These are phyloP conservation scores for Sphaerodactylus townsendi DNA, from an alignment of 2,113 vertebrate genomes.

Conservation along the genomic window DNA sequence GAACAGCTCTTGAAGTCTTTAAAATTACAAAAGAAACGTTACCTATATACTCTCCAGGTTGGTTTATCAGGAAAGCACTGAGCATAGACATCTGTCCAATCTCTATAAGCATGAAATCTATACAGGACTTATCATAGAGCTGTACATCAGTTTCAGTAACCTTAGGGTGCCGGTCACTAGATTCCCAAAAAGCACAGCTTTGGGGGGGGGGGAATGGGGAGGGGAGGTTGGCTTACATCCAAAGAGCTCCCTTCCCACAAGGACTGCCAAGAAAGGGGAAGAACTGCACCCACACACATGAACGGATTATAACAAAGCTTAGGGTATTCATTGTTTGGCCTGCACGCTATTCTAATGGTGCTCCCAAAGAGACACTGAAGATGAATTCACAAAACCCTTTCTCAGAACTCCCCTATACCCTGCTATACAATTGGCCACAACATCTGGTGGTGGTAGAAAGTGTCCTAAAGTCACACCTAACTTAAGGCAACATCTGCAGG, in stretches of 20 bases:
- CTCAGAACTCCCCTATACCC: not conserved
- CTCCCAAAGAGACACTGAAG: not conserved
- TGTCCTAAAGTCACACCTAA: too few species aligned
- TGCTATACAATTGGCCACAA: not conserved
- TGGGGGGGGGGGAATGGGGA: not conserved
- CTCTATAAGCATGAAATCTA: not conserved
- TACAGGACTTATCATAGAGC: not conserved
- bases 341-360: not conserved
- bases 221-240: not conserved
- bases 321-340: not conserved
- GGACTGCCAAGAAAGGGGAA: not conserved
- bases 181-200: not conserved
- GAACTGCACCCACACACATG: not conserved
- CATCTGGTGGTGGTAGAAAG: too few species aligned
- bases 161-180: not conserved
- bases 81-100: not conserved
- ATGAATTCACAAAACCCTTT: conserved; percentile 1
- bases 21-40: not conserved
- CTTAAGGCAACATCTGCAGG: too few species aligned
- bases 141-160: not conserved
- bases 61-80: conserved; percentile 31
- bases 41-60: conserved; percentile 40
- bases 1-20: conserved; percentile 40
- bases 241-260: not conserved
- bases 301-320: conserved; percentile 7